A percentile compares a stretch with the other conserved stretches of the same genome.
Conservation (phyloP, 2,113 vertebrate species). For the Rhinolophus sinicus region DNA sequence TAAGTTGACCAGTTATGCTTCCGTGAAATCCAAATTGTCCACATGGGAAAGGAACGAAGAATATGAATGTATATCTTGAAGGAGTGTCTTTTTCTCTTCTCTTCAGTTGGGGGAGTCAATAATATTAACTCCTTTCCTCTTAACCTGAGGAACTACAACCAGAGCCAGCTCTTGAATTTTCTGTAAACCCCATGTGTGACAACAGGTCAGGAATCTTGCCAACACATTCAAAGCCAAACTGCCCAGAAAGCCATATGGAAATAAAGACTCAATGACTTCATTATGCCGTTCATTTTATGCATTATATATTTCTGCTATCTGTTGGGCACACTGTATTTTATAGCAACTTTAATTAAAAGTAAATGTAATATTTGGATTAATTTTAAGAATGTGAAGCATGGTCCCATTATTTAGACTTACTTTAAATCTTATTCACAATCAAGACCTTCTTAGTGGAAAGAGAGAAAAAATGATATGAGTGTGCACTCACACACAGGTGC, state of each 20-base stretch:
- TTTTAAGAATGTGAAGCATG: neutral
- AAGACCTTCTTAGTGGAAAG: neutral
- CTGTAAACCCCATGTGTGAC: neutral
- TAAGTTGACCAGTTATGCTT: neutral
- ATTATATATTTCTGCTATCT: neutral
- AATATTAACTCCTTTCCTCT: neutral
- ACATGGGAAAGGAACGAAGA: neutral
- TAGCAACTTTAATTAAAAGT: neutral
- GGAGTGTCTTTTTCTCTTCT: neutral
- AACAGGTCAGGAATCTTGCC: neutral
- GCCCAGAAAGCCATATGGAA: neutral
- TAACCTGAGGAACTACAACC: neutral
- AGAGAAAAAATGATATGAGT: neutral
- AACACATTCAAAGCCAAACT: neutral
- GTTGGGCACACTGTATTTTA: neutral
- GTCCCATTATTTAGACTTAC: neutral
- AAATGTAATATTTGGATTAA: neutral
- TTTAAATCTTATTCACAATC: neutral
- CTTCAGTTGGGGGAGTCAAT: neutral
- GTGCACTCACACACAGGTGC: neutral
- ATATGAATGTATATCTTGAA: neutral
- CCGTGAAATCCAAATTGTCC: neutral
- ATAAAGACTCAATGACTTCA: neutral
- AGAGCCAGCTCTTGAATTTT: neutral
- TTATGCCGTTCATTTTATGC: neutral